phyloP scores from a whole-genome alignment of 2,888 invertebrate genomes.

The Tubulanus polymorphus region DNA sequence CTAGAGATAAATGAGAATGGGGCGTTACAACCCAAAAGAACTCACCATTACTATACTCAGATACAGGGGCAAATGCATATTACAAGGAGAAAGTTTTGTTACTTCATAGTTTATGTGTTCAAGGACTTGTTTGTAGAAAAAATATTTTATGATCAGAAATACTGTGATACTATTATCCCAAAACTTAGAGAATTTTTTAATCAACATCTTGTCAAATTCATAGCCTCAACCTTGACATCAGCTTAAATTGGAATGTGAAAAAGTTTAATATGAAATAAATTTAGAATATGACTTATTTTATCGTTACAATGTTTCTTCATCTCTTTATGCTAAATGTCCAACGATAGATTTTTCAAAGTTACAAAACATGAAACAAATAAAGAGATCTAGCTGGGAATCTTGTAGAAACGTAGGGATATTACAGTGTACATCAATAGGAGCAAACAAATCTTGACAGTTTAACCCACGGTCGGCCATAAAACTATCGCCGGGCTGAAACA shows the following conservation, averaged over 20 bases:
- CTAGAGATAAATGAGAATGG: too few species aligned
- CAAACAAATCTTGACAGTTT: slow-evolving; percentile 25
- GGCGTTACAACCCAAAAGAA: too few species aligned
- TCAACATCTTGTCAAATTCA: slow-evolving; percentile 8
- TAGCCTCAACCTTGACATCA: background rate
- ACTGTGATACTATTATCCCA: slow-evolving; percentile 11
- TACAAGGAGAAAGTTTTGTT: too few species aligned
- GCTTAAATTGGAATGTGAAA: background rate
- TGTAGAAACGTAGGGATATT: slow-evolving; percentile 22
- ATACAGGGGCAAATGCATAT: too few species aligned
- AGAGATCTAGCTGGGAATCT: slow-evolving; percentile 21
- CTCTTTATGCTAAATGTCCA: slow-evolving; percentile 3
- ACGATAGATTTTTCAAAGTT: slow-evolving; percentile 21
- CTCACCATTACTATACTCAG: too few species aligned
- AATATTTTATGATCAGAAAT: slow-evolving; percentile 7
- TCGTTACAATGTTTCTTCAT: background rate
- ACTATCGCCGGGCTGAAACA: slow-evolving; percentile 8
- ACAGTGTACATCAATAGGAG: slow-evolving; percentile 15
- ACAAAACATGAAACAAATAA: slow-evolving; percentile 11
- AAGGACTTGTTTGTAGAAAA: too few species aligned
- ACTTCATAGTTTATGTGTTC: too few species aligned
- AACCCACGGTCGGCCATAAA: slow-evolving; percentile 24
- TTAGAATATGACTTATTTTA: background rate
- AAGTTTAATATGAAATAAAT: too few species aligned
- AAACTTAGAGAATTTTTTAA: slow-evolving; percentile 13